Evolutionary conservation across 1,140 invertebrate species (phyloP).

Genomic region (Drosophila rhopaloa): DNA sequence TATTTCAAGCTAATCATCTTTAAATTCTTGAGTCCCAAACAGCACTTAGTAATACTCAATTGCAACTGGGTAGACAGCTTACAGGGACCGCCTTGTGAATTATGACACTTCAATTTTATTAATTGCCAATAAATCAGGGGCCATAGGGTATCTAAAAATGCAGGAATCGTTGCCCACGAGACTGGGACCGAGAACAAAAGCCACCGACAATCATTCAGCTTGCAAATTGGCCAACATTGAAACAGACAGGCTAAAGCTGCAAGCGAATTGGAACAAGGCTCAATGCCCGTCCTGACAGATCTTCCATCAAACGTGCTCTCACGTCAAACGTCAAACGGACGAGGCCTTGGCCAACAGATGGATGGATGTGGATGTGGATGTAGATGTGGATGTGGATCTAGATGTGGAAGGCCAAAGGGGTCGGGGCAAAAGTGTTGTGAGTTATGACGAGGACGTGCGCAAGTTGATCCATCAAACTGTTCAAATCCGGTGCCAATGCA

Average conservation of each 20-base stretch:
- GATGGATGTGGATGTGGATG: slow-evolving; percentile 9
- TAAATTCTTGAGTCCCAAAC: not conserved
- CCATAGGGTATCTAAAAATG: slow-evolving; percentile 59
- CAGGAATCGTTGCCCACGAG: slow-evolving; percentile 47
- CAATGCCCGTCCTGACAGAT: slow-evolving; percentile 73
- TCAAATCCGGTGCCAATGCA: slow-evolving; percentile 74
- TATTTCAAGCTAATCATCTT: not conserved
- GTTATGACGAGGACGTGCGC: slow-evolving; percentile 78
- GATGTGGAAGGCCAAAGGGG: slow-evolving; percentile 20
- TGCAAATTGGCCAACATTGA: slow-evolving; percentile 80
- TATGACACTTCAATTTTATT: slow-evolving; percentile 84
- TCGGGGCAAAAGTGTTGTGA: slow-evolving; percentile 69
- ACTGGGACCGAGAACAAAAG: slow-evolving; percentile 64
- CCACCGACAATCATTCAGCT: slow-evolving; percentile 78
- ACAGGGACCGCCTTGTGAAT: slow-evolving; percentile 47
- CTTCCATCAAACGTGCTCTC: slow-evolving; percentile 78
- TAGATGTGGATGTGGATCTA: slow-evolving; percentile 3
- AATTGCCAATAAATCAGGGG: slow-evolving; percentile 83
- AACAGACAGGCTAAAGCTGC: slow-evolving; percentile 74
- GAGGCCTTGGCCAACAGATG: slow-evolving; percentile 59
- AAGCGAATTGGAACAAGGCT: slow-evolving; percentile 72
- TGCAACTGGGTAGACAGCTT: slow-evolving; percentile 21
- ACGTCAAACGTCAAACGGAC: slow-evolving; percentile 77
- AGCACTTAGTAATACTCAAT: slow-evolving; percentile 4
- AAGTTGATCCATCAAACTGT: slow-evolving; percentile 82